Evolutionary conservation across 2,888 invertebrate genomes (phyloP), one percentile per base, ranked within the genome.

Genomic region (Drosophila formosana): DNA sequence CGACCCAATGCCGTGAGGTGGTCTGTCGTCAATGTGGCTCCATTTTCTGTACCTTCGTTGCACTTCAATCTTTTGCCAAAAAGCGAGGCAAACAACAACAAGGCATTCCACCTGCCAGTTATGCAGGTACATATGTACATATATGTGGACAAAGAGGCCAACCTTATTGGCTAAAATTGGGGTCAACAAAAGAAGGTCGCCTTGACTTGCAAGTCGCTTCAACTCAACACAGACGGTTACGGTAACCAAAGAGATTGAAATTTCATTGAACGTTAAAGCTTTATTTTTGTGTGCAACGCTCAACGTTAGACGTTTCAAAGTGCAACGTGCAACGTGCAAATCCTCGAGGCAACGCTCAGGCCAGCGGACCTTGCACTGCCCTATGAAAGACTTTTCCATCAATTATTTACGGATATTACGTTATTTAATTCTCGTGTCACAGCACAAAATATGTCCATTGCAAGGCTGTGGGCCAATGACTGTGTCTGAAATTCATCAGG

Each of bases 131-230:
- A 28, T 75, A n/a, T n/a, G n/a, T n/a, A 72, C 64, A 56, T 28
- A 30, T 30, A 2, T 30, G 7, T 30, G 30, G 18, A 18, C 18
- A 75, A 77, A 63, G 49, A 58, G 58, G 32, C 25, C 64, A 75
- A 72, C 75, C 84, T 75, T 87, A 82, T 84, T 82, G 84, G 79
- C 82, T 78, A 57, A 75, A 82, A 83, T 83, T 83, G 86, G 62
- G 82, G 82, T 88, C 82, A 83, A 66, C 82, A 58, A 67, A 88
- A 82, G 88, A 88, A 82, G 88, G 88, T 88, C 86, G 86, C 32
- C 45, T 45, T 25, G 55, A 45, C 55, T 66, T 13, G 47, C 51
- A 56, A 57, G 11, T 30, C 30, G 39, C 39, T 9, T 28, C n/a
- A 7, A 49, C 8, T 45, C 32, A n/a, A 45, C 28, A 25, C 46